Percentiles rank a stretch among this genome's conserved stretches.
These are phyloP conservation scores for Heliconius hermathena DNA, from an alignment of 1,140 invertebrate genomes.

Conservation along the genomic window DNA sequence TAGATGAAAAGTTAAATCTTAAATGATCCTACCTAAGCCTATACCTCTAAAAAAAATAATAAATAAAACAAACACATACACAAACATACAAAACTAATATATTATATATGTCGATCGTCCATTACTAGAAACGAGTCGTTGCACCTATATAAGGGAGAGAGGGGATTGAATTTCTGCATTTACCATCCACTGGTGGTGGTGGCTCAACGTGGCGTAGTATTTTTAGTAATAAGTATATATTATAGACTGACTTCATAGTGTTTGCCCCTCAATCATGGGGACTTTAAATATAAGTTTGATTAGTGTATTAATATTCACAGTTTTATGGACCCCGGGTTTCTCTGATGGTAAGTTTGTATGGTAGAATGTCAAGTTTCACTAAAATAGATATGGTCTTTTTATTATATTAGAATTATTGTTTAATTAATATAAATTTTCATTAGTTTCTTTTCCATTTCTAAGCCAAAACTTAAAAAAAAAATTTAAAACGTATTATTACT, in stretches of 20 bases:
- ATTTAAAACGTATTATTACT: too few relatives aligned
- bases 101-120: conserved; percentile 18
- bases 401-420: too few relatives aligned
- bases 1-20: too few relatives aligned
- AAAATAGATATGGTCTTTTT: background rate
- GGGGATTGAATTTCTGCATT: conserved; percentile 49
- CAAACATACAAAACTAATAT: background rate
- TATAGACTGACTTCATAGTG: conserved; percentile 62
- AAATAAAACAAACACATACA: background rate
- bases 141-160: conserved; percentile 61
- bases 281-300: conserved; percentile 63
- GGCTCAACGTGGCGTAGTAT: conserved; percentile 55
- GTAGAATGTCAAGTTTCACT: background rate
- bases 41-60: too few relatives aligned
- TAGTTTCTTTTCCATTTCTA: too few relatives aligned
- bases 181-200: conserved; percentile 55
- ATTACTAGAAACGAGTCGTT: conserved; percentile 32
- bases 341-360: conserved; percentile 56
- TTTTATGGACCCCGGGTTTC: conserved; percentile 70
- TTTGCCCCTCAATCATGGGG: conserved; percentile 67
- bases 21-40: too few relatives aligned
- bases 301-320: conserved; percentile 65
- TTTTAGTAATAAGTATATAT: conserved; percentile 48
- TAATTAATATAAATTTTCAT: too few relatives aligned
- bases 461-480: too few relatives aligned